These are phyloP conservation scores for Kryptopterus vitreolus DNA, from an alignment of 2,797 vertebrate species.

Conservation along the genomic window DNA sequence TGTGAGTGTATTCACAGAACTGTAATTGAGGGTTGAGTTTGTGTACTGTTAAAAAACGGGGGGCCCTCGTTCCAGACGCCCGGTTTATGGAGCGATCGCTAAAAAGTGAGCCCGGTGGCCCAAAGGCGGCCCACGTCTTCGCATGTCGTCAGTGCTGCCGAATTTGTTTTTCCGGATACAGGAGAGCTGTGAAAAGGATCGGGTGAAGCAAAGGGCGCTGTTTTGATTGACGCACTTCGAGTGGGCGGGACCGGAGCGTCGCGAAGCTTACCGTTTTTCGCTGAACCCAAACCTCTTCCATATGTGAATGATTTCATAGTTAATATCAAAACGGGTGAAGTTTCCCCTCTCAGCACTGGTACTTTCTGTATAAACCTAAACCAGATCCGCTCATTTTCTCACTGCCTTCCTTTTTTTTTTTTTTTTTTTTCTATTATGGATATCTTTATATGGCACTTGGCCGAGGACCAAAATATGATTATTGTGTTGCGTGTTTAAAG, in stretches of 20 bases:
- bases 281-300: slow-evolving; percentile 50
- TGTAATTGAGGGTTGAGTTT: slow-evolving; percentile 51
- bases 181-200: slow-evolving; percentile 40
- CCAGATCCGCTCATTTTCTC: slow-evolving; percentile 47
- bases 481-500: slow-evolving; percentile 49
- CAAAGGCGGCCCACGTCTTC: slow-evolving; percentile 26
- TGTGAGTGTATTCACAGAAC: slow-evolving; percentile 50
- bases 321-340: slow-evolving; percentile 45
- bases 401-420: neutral
- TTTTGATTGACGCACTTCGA: slow-evolving; percentile 56
- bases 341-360: slow-evolving; percentile 24
- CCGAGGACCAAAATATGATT: slow-evolving; percentile 48
- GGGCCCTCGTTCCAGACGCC: slow-evolving; percentile 39
- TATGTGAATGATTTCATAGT: slow-evolving; percentile 47
- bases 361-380: slow-evolving; percentile 46
- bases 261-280: slow-evolving; percentile 42
- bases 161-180: slow-evolving; percentile 49
- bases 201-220: slow-evolving; percentile 56
- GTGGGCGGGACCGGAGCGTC: slow-evolving; percentile 52
- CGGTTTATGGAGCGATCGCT: slow-evolving; percentile 19
- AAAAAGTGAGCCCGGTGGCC: slow-evolving; percentile 32
- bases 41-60: slow-evolving; percentile 44
- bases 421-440: slow-evolving; percentile 32
- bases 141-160: slow-evolving; percentile 38
- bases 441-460: slow-evolving; percentile 54